These are phyloP conservation scores for Sceloporus tristichus DNA, from an alignment of 2,113 vertebrate genomes.

Conservation along the genomic window DNA sequence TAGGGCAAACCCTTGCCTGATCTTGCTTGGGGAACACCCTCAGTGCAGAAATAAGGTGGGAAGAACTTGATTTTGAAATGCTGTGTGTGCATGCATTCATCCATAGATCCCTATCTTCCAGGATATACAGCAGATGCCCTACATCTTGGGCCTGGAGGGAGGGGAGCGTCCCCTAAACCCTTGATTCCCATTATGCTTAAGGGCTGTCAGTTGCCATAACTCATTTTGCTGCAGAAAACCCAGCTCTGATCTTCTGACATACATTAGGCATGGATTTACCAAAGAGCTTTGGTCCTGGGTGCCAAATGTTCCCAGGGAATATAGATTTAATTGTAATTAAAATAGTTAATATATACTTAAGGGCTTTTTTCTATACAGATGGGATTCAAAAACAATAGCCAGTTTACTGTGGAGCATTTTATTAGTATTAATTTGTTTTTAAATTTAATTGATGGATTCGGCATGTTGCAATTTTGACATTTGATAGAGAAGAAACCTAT, in stretches of 20 bases:
- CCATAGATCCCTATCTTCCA: not conserved
- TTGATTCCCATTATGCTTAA: slow-evolving; percentile 23
- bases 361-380: not conserved
- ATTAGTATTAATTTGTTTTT: not conserved
- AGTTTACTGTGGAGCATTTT: not conserved
- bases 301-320: slow-evolving; percentile 16
- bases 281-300: slow-evolving; percentile 10
- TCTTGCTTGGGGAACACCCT: not conserved
- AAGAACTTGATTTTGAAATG: not conserved
- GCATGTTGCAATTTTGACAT: not conserved
- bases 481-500: not conserved
- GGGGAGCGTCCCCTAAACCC: not conserved
- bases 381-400: not conserved
- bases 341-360: slow-evolving; percentile 10
- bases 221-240: slow-evolving; percentile 23
- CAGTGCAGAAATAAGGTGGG: not conserved
- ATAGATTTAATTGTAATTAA: slow-evolving; percentile 14
- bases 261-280: slow-evolving; percentile 23
- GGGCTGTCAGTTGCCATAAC: slow-evolving; percentile 26
- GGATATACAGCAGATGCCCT: not conserved
- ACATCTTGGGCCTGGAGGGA: not conserved
- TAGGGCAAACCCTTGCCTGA: not conserved
- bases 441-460: not conserved
- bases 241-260: slow-evolving; percentile 9
- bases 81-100: not conserved